These are phyloP conservation scores for Melanostoma scalare DNA, from an alignment of 2,888 invertebrate genomes.

Conservation along the genomic window DNA sequence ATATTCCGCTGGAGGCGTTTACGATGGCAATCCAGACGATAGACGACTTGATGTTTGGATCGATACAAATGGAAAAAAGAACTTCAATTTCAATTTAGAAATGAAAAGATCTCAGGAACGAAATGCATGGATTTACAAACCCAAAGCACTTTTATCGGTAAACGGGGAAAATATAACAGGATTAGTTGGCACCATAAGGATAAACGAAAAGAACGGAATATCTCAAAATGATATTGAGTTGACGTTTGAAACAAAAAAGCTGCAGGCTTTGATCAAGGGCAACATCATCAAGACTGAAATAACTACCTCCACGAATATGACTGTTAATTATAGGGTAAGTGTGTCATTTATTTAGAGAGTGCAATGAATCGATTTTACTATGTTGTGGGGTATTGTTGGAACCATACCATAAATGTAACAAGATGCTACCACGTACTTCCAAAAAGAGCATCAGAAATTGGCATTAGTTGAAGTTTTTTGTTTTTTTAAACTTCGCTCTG, in stretches of 20 bases:
- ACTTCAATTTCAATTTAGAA: constrained; percentile 79
- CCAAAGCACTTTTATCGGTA: constrained; percentile 88
- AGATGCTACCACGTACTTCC: too few relatives aligned
- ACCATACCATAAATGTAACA: too few relatives aligned
- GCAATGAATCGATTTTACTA: not conserved
- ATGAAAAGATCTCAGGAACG: constrained; percentile 79
- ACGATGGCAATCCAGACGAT: constrained; percentile 87
- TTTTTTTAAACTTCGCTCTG: too few relatives aligned
- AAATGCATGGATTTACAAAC: constrained; percentile 88
- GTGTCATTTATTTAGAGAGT: not conserved
- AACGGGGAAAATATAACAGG: constrained; percentile 89
- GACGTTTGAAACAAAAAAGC: constrained; percentile 90
- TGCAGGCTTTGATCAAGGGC: constrained; percentile 88
- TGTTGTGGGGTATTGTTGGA: too few relatives aligned
- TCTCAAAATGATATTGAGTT: constrained; percentile 90
- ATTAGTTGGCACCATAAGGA: constrained; percentile 84
- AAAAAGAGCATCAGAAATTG: too few relatives aligned
- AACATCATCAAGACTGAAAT: constrained; percentile 84
- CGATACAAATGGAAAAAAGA: constrained; percentile 86
- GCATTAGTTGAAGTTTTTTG: too few relatives aligned
- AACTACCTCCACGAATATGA: constrained; percentile 79
- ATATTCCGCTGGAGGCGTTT: constrained; percentile 87
- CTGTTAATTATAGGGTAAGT: constrained; percentile 84
- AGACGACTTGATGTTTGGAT: constrained; percentile 87
- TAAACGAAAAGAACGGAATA: constrained; percentile 86